Conservation (phyloP, 2,888 invertebrate genomes). For the Cephus sareptanus region DNA sequence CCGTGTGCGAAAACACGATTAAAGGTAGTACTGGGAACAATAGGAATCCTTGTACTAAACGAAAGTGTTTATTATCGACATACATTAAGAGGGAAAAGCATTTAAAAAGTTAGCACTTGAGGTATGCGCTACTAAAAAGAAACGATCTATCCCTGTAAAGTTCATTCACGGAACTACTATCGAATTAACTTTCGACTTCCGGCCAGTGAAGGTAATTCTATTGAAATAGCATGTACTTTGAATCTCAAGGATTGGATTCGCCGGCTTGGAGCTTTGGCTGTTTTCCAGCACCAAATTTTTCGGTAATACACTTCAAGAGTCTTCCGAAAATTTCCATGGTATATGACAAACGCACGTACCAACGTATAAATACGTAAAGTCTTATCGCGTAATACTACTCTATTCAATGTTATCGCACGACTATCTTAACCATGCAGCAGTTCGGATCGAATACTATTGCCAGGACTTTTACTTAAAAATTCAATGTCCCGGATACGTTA, state of each 20-base stretch:
- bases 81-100: background rate
- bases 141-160: background rate
- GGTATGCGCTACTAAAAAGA: background rate
- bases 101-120: background rate
- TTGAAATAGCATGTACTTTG: constrained; percentile 32
- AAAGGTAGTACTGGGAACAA: background rate
- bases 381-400: background rate
- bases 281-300: background rate
- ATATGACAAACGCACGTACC: background rate
- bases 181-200: constrained; percentile 12
- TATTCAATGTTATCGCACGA: background rate
- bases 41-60: background rate
- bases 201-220: constrained; percentile 27
- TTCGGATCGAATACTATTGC: background rate
- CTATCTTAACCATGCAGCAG: background rate
- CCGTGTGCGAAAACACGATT: background rate
- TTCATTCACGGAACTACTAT: background rate
- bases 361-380: background rate
- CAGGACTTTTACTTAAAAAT: background rate
- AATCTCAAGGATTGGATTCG: constrained; percentile 42
- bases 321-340: background rate
- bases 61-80: background rate
- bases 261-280: constrained; percentile 16
- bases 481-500: background rate
- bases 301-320: background rate